These are phyloP conservation scores for Peucedramus taeniatus DNA, from an alignment of 2,113 vertebrate genomes.

Conservation along the genomic window DNA sequence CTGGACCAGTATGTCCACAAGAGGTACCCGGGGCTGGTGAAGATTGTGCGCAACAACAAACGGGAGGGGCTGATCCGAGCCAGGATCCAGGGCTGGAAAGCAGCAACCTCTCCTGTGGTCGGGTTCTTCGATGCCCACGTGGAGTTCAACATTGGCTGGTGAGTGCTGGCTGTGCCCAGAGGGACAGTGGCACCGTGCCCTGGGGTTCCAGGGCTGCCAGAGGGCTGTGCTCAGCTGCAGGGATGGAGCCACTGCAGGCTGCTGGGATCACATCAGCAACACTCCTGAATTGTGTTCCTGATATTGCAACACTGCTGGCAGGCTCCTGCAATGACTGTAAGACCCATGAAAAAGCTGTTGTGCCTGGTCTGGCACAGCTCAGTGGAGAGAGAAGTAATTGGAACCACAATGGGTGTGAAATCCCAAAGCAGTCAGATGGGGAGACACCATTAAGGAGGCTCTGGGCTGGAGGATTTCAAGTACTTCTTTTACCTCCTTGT, in stretches of 20 bases:
- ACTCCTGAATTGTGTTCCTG: background rate
- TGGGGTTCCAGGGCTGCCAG: background rate
- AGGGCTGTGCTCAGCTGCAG: background rate
- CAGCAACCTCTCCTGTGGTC: slow-evolving; percentile 84
- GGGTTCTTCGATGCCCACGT: slow-evolving; percentile 98
- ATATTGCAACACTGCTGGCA: background rate
- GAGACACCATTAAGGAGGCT: background rate
- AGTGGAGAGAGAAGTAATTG: background rate
- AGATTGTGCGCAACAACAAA: slow-evolving; percentile 91
- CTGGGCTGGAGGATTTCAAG: background rate
- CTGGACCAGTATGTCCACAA: slow-evolving; percentile 94
- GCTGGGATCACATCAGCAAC: background rate
- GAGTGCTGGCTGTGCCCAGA: slow-evolving; percentile 40
- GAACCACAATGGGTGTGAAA: background rate
- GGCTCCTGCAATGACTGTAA: background rate
- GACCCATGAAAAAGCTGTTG: background rate
- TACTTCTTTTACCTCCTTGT: background rate
- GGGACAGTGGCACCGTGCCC: background rate
- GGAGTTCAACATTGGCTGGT: slow-evolving; percentile 97
- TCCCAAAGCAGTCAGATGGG: background rate
- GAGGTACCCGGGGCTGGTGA: slow-evolving; percentile 92
- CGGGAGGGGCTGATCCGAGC: slow-evolving; percentile 95
- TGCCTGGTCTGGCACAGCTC: background rate
- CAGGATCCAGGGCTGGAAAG: slow-evolving; percentile 94
- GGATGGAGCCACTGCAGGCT: background rate